Base-by-base conservation (phyloP, 2,797 vertebrate genomes). In the Mionectes olivaceus region DNA sequence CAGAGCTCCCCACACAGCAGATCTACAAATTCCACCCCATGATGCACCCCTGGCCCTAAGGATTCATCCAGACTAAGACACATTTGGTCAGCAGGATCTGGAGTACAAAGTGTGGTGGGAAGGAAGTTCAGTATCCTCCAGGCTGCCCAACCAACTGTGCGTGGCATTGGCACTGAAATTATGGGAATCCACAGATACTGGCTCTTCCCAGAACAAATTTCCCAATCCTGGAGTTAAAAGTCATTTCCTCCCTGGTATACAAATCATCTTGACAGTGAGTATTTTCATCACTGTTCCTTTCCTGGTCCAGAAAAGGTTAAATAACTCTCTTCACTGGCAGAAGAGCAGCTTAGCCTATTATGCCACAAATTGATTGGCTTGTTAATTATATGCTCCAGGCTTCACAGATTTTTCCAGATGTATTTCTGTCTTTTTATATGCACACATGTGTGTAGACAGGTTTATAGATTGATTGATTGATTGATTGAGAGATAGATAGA, bases 371-470 rank as follows among this genome's bases (percentile, higher is more conserved):
- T 74, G 67, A 94, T 75, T 91, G 44, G 59, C 91, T 39, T 67
- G 52, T 87, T 95, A 95, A 96, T 96, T 68, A 82, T 18, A 65
- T 19, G 73, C 73, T 77, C 37, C 0, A 57, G 75, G 73, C 37
- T 39, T 47, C 63, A 57, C 85, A 73, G 67, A 78, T 88, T 88
- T 88, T 57, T 83, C 76, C 77, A 79, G 69, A 61, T 71, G 33
- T 9, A 81, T 86, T 91, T 57, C 25, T 87, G 49, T 14, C 44
- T 16, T 76, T 78, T 85, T 49, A 41, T 44, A 41, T 13, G 19
- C 56, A 78, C 19, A 37, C 18, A 55, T 22, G 28, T 53, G 59
- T 24, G n/a, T 0, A 39, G n/a, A 57, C 10, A 28, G 28, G 9
- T 56, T 14, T 21, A 56, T 56, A 10, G 32, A n/a, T 55, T 9